Conservation (phyloP, 2,797 vertebrate species). For the Neoniphon sammara region DNA sequence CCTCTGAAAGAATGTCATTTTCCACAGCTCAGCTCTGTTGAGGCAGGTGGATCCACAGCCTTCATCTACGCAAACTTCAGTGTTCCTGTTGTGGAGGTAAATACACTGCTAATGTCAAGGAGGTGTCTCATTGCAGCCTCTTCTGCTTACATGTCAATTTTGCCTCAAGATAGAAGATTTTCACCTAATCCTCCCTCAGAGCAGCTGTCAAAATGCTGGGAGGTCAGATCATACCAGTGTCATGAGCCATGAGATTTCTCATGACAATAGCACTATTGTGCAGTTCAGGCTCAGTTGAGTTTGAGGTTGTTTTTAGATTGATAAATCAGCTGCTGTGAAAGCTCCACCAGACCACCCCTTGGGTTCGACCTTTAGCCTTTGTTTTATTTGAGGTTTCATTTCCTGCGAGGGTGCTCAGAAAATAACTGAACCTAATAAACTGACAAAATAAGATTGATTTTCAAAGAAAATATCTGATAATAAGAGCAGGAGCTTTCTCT, state of each 20-base stretch:
- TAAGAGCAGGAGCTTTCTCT: neutral
- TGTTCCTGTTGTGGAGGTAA: slow-evolving; percentile 91
- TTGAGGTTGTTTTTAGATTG: slow-evolving; percentile 20
- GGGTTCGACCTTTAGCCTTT: slow-evolving; percentile 46
- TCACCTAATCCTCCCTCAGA: slow-evolving; percentile 18
- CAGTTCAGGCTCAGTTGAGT: slow-evolving; percentile 7
- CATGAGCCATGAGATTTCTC: slow-evolving; percentile 25
- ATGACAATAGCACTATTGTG: slow-evolving; percentile 44
- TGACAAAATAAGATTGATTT: neutral
- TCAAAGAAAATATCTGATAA: neutral
- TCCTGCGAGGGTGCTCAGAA: slow-evolving; percentile 31
- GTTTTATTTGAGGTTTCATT: slow-evolving; percentile 29
- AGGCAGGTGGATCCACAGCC: slow-evolving; percentile 92
- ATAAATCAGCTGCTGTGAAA: slow-evolving; percentile 56
- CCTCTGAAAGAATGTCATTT: slow-evolving; percentile 66
- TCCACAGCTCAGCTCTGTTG: slow-evolving; percentile 90
- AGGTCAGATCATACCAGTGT: slow-evolving; percentile 31
- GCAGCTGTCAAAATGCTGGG: slow-evolving; percentile 55
- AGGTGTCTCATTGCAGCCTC: slow-evolving; percentile 15
- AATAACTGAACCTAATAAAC: slow-evolving; percentile 11
- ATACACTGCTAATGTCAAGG: neutral
- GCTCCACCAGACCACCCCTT: slow-evolving; percentile 18
- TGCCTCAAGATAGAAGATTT: slow-evolving; percentile 30
- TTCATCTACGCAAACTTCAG: slow-evolving; percentile 96
- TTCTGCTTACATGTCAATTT: slow-evolving; percentile 27